Percentiles rank a stretch among this genome's conserved stretches.
These are phyloP conservation scores for Graphium colonna DNA, from an alignment of 2,888 invertebrate genomes.

Conservation along the genomic window DNA sequence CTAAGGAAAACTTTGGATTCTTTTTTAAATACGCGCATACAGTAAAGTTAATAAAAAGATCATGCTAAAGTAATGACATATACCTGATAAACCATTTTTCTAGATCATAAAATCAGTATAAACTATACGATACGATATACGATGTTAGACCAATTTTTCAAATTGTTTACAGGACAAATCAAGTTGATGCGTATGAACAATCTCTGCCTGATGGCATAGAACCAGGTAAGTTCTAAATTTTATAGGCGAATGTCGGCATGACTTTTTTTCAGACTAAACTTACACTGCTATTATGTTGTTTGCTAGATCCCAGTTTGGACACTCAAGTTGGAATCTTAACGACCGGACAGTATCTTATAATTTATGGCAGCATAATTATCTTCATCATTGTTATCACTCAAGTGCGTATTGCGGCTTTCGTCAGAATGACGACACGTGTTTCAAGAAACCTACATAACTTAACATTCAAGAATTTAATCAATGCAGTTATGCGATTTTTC, in stretches of 20 bases:
- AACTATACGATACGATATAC: too few relatives aligned
- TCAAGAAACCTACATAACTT: constrained; percentile 85
- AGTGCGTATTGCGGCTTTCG: constrained; percentile 80
- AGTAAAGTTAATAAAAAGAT: too few relatives aligned
- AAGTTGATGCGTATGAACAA: constrained; percentile 52
- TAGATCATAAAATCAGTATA: too few relatives aligned
- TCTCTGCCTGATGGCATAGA: constrained; percentile 41
- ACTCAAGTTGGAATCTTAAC: constrained; percentile 53
- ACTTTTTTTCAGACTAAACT: constrained; percentile 18
- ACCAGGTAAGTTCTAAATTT: constrained; percentile 41
- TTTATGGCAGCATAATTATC: constrained; percentile 54
- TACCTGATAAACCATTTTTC: too few relatives aligned
- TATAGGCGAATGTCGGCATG: too few relatives aligned
- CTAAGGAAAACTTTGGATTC: too few relatives aligned
- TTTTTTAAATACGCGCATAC: too few relatives aligned
- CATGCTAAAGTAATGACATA: too few relatives aligned
- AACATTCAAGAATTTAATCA: constrained; percentile 86
- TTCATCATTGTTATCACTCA: constrained; percentile 69
- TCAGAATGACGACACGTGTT: constrained; percentile 81
- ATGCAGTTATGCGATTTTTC: constrained; percentile 87
- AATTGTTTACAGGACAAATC: constrained; percentile 58
- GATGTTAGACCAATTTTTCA: too few relatives aligned
- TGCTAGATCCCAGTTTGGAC: constrained; percentile 52
- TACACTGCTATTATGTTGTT: neutral
- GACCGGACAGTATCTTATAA: constrained; percentile 53